Evolutionary conservation across 1,140 invertebrate genomes (phyloP).

Genomic region (Agrilus planipennis): DNA sequence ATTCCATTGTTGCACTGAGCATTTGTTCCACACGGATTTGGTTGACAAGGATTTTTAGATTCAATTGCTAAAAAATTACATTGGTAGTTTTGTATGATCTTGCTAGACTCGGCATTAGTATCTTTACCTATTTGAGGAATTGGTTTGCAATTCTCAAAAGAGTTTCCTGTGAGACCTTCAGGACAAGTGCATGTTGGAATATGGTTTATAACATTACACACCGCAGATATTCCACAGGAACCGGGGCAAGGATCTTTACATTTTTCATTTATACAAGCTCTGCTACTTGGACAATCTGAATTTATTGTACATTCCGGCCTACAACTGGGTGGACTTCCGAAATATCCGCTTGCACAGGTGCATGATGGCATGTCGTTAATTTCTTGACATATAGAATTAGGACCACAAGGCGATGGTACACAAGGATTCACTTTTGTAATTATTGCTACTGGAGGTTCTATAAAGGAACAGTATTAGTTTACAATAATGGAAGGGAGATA

Average conservation of each 20-base stretch:
- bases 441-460: constrained; percentile 15
- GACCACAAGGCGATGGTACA: constrained; percentile 65
- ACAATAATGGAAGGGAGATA: constrained; percentile 32
- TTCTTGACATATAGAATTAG: constrained; percentile 54
- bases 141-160: constrained; percentile 26
- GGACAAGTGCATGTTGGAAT: constrained; percentile 56
- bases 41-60: constrained; percentile 43
- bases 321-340: constrained; percentile 56
- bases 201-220: constrained; percentile 59
- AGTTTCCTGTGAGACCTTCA: constrained; percentile 51
- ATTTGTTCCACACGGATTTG: constrained; percentile 56
- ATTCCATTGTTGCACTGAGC: constrained; percentile 45
- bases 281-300: constrained; percentile 47
- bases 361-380: constrained; percentile 47
- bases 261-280: constrained; percentile 48
- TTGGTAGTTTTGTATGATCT: constrained; percentile 12
- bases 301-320: constrained; percentile 54
- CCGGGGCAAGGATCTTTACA: constrained; percentile 55
- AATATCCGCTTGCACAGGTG: constrained; percentile 42
- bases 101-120: too few species aligned
- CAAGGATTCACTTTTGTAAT: constrained; percentile 44
- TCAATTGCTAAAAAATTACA: constrained; percentile 14
- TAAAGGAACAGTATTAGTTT: constrained; percentile 16
- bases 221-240: constrained; percentile 56
- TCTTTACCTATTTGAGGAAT: constrained; percentile 32